A percentile compares a stretch with the other conserved stretches of the same genome.
Conservation (phyloP, 2,797 vertebrate species). For the Tarsius wallacei region DNA sequence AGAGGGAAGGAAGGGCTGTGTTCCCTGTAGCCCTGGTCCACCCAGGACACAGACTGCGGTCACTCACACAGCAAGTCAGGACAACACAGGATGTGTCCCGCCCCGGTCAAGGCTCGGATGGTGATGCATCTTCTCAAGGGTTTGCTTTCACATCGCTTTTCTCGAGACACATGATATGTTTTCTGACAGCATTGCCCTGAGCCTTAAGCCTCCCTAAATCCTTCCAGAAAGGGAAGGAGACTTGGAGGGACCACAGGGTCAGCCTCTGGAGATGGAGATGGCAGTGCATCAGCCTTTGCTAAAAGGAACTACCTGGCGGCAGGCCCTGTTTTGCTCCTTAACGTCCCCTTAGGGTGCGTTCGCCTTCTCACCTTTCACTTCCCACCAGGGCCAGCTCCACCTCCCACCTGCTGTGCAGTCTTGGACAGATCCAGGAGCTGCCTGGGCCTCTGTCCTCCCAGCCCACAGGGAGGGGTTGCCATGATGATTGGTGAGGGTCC, state of each 20-base stretch:
- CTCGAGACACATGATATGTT: background rate
- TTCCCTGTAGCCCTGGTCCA: too few species aligned
- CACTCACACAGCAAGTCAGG: background rate
- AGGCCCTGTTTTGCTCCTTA: too few species aligned
- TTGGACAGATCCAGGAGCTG: background rate
- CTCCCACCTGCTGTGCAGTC: background rate
- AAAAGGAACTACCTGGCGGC: background rate
- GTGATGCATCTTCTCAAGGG: background rate
- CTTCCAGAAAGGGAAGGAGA: background rate
- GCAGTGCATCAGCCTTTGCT: background rate
- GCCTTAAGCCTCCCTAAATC: background rate
- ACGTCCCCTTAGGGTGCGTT: background rate
- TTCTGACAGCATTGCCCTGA: background rate
- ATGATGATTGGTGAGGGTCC: background rate
- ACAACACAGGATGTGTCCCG: background rate
- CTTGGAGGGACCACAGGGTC: background rate
- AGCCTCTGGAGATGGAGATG: rapidly evolving
- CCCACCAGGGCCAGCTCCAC: background rate
- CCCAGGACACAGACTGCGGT: background rate
- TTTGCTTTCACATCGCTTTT: background rate
- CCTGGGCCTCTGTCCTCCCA: background rate
- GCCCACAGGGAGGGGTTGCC: background rate
- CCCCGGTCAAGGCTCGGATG: background rate
- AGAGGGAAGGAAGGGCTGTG: background rate
- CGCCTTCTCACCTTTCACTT: background rate